Percentiles rank a stretch among this genome's conserved stretches.
phyloP scores from a whole-genome alignment of 2,797 vertebrate genomes.

The Nothura maculosa region DNA sequence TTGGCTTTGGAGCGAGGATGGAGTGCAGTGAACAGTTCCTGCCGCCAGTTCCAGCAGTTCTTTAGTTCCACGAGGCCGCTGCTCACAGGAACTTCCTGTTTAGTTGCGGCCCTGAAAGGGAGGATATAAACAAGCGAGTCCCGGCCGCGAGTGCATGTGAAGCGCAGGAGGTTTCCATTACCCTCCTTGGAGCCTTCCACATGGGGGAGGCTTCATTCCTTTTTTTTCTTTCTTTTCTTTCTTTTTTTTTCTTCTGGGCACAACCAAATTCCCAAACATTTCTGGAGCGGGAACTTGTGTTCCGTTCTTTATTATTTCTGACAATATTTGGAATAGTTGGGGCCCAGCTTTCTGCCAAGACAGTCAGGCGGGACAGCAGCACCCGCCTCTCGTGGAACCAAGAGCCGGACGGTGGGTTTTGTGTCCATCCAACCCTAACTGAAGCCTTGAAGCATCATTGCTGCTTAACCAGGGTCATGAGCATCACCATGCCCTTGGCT shows the following conservation, averaged over 20 bases:
- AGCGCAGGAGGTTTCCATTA: constrained; percentile 72
- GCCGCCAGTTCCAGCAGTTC: rapidly evolving
- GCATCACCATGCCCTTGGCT: neutral
- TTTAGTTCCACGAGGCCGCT: neutral
- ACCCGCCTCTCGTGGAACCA: neutral
- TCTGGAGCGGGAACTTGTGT: neutral
- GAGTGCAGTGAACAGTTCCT: rapidly evolving
- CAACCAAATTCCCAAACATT: constrained; percentile 41
- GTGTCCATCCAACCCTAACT: constrained; percentile 76
- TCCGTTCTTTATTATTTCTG: constrained; percentile 66
- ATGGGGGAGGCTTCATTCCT: neutral
- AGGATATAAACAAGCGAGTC: constrained; percentile 25
- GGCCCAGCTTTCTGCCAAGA: constrained; percentile 34
- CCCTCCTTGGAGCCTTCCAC: constrained; percentile 40
- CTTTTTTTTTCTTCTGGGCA: neutral
- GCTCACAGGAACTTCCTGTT: constrained; percentile 51
- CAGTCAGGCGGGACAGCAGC: neutral
- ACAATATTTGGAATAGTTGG: constrained; percentile 65
- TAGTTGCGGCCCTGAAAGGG: constrained; percentile 31
- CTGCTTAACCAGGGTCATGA: no score
- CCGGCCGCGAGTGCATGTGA: constrained; percentile 21
- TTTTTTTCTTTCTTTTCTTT: neutral
- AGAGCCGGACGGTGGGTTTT: neutral
- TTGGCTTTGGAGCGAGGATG: neutral
- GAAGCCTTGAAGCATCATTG: no score